Conservation (phyloP, 1,140 invertebrate species). For the Papilio glaucus region DNA sequence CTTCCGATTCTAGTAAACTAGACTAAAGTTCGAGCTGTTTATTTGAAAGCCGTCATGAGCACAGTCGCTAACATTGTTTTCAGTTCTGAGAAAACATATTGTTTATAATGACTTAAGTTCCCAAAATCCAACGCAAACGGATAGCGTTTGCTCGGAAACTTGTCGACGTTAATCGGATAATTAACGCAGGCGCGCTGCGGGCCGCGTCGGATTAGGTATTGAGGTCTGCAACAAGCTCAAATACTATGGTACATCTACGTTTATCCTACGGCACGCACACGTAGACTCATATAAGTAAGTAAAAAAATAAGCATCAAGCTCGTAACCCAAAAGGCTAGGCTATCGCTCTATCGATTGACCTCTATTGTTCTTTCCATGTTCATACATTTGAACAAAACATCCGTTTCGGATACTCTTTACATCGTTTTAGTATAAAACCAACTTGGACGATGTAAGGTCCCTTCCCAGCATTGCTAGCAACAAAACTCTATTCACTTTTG, state of each 20-base stretch:
- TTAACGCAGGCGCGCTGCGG: slow-evolving; percentile 14
- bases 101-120: slow-evolving; percentile 35
- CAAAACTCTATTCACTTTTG: no score
- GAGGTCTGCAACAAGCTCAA: slow-evolving; percentile 20
- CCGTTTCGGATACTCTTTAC: no score
- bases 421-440: no score
- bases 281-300: background rate
- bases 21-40: background rate
- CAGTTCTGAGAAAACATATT: slow-evolving; percentile 25
- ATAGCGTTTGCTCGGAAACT: slow-evolving; percentile 34
- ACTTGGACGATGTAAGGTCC: no score
- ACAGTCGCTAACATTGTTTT: background rate
- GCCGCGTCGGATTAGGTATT: slow-evolving; percentile 23
- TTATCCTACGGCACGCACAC: background rate
- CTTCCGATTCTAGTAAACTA: background rate
- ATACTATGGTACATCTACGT: background rate
- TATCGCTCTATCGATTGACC: no score
- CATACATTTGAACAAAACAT: no score
- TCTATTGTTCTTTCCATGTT: no score
- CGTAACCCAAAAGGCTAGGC: no score
- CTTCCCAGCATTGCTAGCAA: no score
- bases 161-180: slow-evolving; percentile 33
- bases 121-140: slow-evolving; percentile 33
- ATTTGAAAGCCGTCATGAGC: slow-evolving; percentile 8
- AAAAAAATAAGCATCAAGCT: no score